Conservation (phyloP, 2,888 invertebrate species). For the Platycnemis pennipes region DNA sequence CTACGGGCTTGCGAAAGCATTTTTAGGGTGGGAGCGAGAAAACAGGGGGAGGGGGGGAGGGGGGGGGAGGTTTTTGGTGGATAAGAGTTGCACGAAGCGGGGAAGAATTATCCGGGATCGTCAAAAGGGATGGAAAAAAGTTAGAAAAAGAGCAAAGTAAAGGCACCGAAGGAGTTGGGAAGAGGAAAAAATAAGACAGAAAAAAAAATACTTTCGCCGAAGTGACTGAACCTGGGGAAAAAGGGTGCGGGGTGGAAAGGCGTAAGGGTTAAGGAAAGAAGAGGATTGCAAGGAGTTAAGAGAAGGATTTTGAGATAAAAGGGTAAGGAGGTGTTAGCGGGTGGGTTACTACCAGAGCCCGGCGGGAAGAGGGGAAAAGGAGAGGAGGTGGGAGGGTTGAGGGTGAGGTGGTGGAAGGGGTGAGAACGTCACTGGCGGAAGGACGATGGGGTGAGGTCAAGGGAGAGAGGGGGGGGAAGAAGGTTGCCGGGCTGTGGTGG, state of each 20-base stretch:
- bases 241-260: background rate
- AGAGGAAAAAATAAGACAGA: constrained; percentile 22
- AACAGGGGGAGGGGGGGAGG: background rate
- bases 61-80: background rate
- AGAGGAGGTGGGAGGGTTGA: background rate
- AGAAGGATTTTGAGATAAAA: constrained; percentile 59
- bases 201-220: too few relatives aligned
- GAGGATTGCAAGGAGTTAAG: constrained; percentile 42
- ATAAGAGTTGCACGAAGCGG: background rate
- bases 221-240: constrained; percentile 24
- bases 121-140: background rate
- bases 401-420: background rate
- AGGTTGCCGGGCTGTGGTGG: background rate
- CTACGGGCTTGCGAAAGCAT: background rate
- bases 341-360: background rate
- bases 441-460: too few relatives aligned
- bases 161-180: constrained; percentile 9
- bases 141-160: background rate
- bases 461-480: background rate
- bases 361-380: background rate
- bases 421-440: too few relatives aligned
- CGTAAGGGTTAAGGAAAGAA: background rate
- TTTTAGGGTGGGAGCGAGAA: background rate
- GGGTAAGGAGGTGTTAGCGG: constrained; percentile 47
- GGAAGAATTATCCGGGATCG: background rate